Evolutionary conservation across 2,113 vertebrate genomes (phyloP).

Genomic region (Pseudorhombus dupliciocellatus): DNA sequence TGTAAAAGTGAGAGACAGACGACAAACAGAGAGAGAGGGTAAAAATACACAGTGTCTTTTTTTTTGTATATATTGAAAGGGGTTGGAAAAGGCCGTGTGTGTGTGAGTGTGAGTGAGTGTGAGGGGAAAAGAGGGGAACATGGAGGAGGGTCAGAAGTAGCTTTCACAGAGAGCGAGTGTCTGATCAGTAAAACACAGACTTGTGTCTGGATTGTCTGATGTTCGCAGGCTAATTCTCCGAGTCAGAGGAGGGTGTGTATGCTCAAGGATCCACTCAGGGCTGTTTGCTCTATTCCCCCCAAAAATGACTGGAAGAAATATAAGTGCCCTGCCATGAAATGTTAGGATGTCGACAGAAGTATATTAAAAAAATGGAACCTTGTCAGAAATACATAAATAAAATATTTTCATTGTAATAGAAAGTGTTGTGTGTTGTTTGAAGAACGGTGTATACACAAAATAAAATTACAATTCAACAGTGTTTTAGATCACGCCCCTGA

Average conservation of each 20-base stretch:
- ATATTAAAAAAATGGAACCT: constrained; percentile 33
- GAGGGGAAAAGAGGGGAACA: constrained; percentile 2
- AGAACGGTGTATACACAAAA: constrained; percentile 5
- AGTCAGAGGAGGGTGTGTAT: constrained; percentile 61
- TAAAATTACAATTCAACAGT: not conserved
- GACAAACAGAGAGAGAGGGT: not conserved
- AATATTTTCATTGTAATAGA: constrained; percentile 31
- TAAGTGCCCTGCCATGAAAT: constrained; percentile 50
- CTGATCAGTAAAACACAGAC: constrained; percentile 46
- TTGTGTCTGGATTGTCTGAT: constrained; percentile 57
- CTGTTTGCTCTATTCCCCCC: constrained; percentile 69
- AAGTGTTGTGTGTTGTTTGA: constrained; percentile 40
- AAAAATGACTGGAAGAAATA: constrained; percentile 67
- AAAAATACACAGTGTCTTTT: constrained; percentile 3
- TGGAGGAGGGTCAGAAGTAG: constrained; percentile 49
- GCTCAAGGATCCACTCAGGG: constrained; percentile 64
- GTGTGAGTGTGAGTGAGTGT: not conserved
- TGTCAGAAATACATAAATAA: constrained; percentile 55
- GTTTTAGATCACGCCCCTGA: not conserved
- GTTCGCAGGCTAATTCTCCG: constrained; percentile 62
- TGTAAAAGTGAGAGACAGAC: constrained; percentile 61
- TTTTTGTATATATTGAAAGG: not conserved
- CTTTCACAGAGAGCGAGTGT: constrained; percentile 34
- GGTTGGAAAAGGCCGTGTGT: not conserved
- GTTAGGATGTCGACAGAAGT: constrained; percentile 34